Evolutionary conservation across 2,113 vertebrate species (phyloP).

Genomic region (Polypterus bichir): DNA sequence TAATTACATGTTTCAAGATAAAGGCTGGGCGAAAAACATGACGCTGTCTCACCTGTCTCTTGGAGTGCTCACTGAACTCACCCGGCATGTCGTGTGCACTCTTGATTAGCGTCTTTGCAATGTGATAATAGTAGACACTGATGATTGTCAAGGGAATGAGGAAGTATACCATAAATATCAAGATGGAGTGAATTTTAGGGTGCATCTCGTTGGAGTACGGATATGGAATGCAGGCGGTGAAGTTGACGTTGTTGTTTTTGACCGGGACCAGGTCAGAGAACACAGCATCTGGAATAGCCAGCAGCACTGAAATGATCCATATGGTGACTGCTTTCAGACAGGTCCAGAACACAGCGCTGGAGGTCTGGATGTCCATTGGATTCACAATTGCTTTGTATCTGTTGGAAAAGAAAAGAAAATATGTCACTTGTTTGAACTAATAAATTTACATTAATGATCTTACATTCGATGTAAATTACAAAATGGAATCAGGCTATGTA

Average conservation of each 20-base stretch:
- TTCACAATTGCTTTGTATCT: slow-evolving; percentile 94
- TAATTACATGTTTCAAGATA: too few species aligned
- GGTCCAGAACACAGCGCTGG: slow-evolving; percentile 73
- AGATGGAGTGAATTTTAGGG: slow-evolving; percentile 79
- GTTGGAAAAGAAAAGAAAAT: slow-evolving; percentile 21
- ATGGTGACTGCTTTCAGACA: slow-evolving; percentile 69
- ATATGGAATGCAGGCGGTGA: slow-evolving; percentile 79
- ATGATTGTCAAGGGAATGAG: slow-evolving; percentile 77
- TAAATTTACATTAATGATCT: too few species aligned
- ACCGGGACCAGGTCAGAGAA: slow-evolving; percentile 75
- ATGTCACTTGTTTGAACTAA: not conserved
- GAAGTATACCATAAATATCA: slow-evolving; percentile 90
- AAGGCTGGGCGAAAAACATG: too few species aligned
- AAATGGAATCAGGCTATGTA: too few species aligned
- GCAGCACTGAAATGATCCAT: slow-evolving; percentile 71
- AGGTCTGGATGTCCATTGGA: slow-evolving; percentile 87
- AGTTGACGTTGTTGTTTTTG: slow-evolving; percentile 59
- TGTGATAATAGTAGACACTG: slow-evolving; percentile 83
- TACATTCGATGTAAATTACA: too few species aligned
- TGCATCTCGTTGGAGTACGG: slow-evolving; percentile 73
- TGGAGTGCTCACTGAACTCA: slow-evolving; percentile 78
- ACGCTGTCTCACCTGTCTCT: slow-evolving; percentile 65
- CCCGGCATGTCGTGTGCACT: slow-evolving; percentile 87
- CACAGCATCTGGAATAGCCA: slow-evolving; percentile 78
- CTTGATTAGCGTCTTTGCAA: slow-evolving; percentile 75